Conservation (phyloP, 1,140 invertebrate genomes). For the Metopolophium dirhodum region DNA sequence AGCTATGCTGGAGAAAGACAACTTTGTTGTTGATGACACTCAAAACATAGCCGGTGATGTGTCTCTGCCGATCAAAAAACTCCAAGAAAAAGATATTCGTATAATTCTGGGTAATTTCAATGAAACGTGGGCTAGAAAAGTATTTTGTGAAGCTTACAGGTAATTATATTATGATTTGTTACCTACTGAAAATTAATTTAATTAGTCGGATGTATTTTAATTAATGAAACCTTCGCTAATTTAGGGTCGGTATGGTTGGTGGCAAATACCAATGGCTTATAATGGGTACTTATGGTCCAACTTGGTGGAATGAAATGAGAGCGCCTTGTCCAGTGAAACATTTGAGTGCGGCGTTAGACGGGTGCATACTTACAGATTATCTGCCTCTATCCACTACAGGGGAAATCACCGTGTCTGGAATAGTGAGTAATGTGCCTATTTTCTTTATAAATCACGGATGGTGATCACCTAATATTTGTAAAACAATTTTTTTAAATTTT, state of each 20-base stretch:
- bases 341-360: conserved; percentile 82
- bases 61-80: conserved; percentile 78
- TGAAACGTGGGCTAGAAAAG: conserved; percentile 88
- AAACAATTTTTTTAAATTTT: neutral
- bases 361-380: conserved; percentile 87
- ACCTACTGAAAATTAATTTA: neutral
- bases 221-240: neutral
- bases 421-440: conserved; percentile 74
- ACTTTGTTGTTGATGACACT: conserved; percentile 85
- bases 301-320: conserved; percentile 76
- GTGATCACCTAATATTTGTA: neutral
- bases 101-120: conserved; percentile 98
- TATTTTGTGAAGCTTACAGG: conserved; percentile 93
- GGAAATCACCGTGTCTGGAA: conserved; percentile 85
- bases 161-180: conserved; percentile 61
- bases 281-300: conserved; percentile 82
- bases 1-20: conserved; percentile 82
- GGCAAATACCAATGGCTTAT: conserved; percentile 97
- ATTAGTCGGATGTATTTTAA: neutral
- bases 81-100: conserved; percentile 91
- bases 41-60: conserved; percentile 95
- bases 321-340: conserved; percentile 77
- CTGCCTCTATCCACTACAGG: conserved; percentile 76
- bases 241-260: conserved; percentile 83
- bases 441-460: neutral